Percentiles rank a stretch among this genome's conserved stretches.
Evolutionary conservation across 1,140 invertebrate species (phyloP).

Genomic region (Drosophila leontia): DNA sequence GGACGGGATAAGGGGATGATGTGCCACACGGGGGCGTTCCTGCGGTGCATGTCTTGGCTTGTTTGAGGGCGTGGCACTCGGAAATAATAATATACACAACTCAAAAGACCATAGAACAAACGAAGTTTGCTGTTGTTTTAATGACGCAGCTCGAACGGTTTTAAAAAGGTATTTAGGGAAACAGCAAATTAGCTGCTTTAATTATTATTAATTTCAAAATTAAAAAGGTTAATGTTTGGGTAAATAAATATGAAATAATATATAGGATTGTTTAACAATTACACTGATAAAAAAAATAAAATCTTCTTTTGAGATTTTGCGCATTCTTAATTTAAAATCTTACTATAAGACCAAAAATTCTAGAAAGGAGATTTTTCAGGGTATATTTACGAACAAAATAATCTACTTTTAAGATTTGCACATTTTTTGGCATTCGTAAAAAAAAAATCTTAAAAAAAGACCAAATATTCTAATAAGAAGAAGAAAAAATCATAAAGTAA

Average conservation of each 20-base stretch:
- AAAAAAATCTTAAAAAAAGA: too few relatives aligned
- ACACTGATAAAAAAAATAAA: too few relatives aligned
- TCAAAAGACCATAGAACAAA: conserved; percentile 5
- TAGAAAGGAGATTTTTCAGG: too few relatives aligned
- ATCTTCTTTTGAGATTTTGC: too few relatives aligned
- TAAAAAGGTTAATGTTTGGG: background rate
- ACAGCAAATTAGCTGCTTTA: background rate
- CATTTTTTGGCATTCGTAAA: too few relatives aligned
- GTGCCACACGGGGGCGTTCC: conserved; percentile 34
- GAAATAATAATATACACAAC: conserved; percentile 43
- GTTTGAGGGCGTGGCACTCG: conserved; percentile 50
- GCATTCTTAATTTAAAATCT: too few relatives aligned
- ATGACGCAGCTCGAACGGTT: conserved; percentile 20
- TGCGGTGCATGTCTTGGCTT: conserved; percentile 49
- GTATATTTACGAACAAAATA: too few relatives aligned
- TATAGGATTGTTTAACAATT: background rate
- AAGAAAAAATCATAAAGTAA: too few relatives aligned
- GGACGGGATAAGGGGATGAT: conserved; percentile 36
- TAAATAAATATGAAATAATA: background rate
- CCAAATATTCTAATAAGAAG: too few relatives aligned
- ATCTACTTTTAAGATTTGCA: too few relatives aligned
- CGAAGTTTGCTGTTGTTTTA: conserved; percentile 37
- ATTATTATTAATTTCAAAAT: background rate
- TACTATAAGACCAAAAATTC: too few relatives aligned
- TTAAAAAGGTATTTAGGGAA: background rate